These are phyloP conservation scores for Drosophila equinoxialis DNA, from an alignment of 1,140 invertebrate species.

Conservation along the genomic window DNA sequence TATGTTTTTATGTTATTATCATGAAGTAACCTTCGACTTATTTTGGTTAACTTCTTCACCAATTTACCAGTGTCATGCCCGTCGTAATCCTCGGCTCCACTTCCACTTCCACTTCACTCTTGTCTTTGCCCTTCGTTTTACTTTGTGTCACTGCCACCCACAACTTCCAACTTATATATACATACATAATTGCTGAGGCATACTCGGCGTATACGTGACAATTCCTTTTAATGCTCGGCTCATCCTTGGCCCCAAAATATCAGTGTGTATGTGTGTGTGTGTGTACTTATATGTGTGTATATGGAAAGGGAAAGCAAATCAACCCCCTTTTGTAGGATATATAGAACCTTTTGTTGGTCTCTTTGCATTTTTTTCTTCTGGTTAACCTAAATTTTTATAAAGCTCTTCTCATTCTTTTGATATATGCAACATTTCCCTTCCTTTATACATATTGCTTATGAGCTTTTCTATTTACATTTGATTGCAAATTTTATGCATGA, in stretches of 20 bases:
- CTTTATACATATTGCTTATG: conserved; percentile 45
- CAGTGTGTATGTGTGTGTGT: background rate
- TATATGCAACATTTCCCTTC: background rate
- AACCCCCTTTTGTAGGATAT: conserved; percentile 30
- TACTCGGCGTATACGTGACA: conserved; percentile 75
- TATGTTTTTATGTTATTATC: conserved; percentile 28
- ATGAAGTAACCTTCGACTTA: conserved; percentile 59
- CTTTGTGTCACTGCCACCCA: conserved; percentile 5
- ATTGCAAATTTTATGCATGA: conserved; percentile 71
- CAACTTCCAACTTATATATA: conserved; percentile 26
- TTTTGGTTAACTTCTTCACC: conserved; percentile 46
- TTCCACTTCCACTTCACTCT: conserved; percentile 3
- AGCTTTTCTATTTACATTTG: conserved; percentile 75
- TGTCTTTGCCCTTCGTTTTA: background rate
- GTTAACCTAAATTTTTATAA: conserved; percentile 47
- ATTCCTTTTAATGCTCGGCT: conserved; percentile 41
- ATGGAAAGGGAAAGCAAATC: conserved; percentile 22
- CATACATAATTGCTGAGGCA: conserved; percentile 66
- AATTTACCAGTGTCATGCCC: background rate
- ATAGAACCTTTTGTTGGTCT: conserved; percentile 28
- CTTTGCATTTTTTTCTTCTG: conserved; percentile 20
- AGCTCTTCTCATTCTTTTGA: conserved; percentile 46
- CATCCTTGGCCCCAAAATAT: conserved; percentile 64
- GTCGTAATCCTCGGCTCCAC: background rate
- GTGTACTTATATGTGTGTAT: background rate